Conservation (phyloP, 2,888 invertebrate species). For the Timema cristinae region DNA sequence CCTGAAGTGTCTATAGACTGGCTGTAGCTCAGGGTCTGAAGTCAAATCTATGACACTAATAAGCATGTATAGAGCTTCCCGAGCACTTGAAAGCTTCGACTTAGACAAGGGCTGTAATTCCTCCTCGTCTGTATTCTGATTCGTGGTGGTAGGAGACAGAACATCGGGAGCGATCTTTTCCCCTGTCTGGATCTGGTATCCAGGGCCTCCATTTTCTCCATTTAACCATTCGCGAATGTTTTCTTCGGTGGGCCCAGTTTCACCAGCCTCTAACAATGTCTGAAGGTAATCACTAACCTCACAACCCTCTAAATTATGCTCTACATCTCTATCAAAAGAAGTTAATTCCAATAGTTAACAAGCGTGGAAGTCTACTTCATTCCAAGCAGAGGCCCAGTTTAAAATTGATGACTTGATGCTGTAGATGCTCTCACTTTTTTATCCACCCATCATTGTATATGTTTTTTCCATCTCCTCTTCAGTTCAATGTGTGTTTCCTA, state of each 20-base stretch:
- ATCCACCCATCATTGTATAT: too few relatives aligned
- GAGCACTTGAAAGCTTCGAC: neutral
- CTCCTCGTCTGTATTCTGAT: neutral
- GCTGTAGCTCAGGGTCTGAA: conserved; percentile 2
- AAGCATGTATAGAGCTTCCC: neutral
- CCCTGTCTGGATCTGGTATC: neutral
- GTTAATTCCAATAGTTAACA: conserved; percentile 1
- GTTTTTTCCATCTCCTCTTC: too few relatives aligned
- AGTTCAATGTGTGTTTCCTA: too few relatives aligned
- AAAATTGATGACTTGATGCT: conserved; percentile 13
- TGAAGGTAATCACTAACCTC: neutral
- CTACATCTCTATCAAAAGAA: neutral
- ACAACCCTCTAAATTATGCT: neutral
- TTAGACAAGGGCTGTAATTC: neutral
- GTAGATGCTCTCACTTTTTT: too few relatives aligned
- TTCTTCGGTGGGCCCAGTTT: neutral
- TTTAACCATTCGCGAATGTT: neutral
- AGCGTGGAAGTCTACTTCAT: neutral
- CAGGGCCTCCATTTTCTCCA: neutral
- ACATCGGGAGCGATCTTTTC: neutral
- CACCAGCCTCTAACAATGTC: neutral
- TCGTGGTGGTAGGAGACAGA: neutral
- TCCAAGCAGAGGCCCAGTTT: conserved; percentile 8
- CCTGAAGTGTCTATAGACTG: neutral
- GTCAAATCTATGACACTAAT: neutral